Conservation (phyloP, 1,140 invertebrate genomes). For the Drosophila elegans region DNA sequence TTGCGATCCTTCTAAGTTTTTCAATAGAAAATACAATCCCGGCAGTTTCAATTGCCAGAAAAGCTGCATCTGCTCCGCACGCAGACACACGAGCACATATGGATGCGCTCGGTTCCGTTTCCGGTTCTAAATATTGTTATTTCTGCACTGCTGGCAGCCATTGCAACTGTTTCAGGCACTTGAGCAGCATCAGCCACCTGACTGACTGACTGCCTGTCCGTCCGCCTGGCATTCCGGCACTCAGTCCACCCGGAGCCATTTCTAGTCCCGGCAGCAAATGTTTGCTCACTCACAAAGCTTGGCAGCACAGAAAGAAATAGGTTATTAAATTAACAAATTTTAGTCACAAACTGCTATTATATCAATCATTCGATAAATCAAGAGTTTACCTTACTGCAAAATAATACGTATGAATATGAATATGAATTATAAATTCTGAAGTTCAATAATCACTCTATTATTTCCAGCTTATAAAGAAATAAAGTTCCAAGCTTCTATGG, state of each 20-base stretch:
- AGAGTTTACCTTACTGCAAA: too few relatives aligned
- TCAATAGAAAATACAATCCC: conserved; percentile 50
- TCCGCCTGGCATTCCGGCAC: conserved; percentile 19
- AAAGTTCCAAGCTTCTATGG: too few relatives aligned
- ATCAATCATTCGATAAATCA: too few relatives aligned
- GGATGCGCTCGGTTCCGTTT: conserved; percentile 59
- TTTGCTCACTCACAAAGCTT: conserved; percentile 45
- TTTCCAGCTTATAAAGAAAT: too few relatives aligned
- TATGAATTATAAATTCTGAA: too few relatives aligned
- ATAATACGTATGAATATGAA: too few relatives aligned
- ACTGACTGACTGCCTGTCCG: conserved; percentile 12
- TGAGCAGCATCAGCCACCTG: conserved; percentile 53
- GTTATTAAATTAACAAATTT: not conserved
- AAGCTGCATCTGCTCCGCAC: conserved; percentile 39
- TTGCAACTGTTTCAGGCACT: conserved; percentile 63
- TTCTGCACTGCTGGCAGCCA: conserved; percentile 54
- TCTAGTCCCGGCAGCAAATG: conserved; percentile 42
- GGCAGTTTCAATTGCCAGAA: conserved; percentile 56
- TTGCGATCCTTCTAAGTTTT: conserved; percentile 17
- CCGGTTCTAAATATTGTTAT: conserved; percentile 69
- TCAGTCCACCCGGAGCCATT: conserved; percentile 34
- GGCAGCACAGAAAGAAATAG: conserved; percentile 10
- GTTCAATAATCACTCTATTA: too few relatives aligned
- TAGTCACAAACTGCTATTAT: not conserved
- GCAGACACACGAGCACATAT: conserved; percentile 21